Base-by-base conservation (phyloP, 2,113 vertebrate species). In the Phrynosoma blainvillii region DNA sequence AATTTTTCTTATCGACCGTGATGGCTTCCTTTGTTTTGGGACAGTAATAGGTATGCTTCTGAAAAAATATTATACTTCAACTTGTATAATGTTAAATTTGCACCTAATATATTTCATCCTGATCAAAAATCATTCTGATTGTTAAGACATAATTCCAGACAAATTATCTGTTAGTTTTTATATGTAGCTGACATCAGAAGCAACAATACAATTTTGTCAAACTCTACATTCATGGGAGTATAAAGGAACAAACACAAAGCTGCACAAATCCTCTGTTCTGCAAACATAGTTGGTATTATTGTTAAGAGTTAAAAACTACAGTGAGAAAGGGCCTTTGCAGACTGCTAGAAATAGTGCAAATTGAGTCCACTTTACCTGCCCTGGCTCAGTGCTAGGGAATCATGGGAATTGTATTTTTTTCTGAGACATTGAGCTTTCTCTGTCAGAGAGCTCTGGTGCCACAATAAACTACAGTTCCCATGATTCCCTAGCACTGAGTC, bases 231-330 rank as follows among this genome's bases (percentile, higher is more conserved):
- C 90, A 94, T 2, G 56, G 70, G 79, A 47, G 47, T 47, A 47
- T 89, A 95, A 95, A 91, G 47, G 4, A 47, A 47, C 23, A 93
- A 47, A 47, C 23, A 93, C 94, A 95, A 84, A 84, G 30, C 89
- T 92, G 84, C 65, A 30, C 90, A 95, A 95, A 95, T 95, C 94
- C 94, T 84, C 92, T 94, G 93, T 95, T 92, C 90, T 95, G 94
- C 95, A 95, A 91, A 90, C 92, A 86, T 90, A 30, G 79, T 82
- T 2, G 84, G 68, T 94, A 90, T 40, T 90, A 95, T 95, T 96
- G 95, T 96, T 90, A 0, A 0, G 0, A 65, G 86, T 54, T 93
- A 92, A 36, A 95, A 94, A 92, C 79, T 79, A 70, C 89, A 84
- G 80, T 54, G 23, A 76, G 93, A 66, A n/a, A n/a, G n/a, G n/a